phyloP scores from a whole-genome alignment of 2,888 invertebrate species.

The Scaeva pyrastri region DNA sequence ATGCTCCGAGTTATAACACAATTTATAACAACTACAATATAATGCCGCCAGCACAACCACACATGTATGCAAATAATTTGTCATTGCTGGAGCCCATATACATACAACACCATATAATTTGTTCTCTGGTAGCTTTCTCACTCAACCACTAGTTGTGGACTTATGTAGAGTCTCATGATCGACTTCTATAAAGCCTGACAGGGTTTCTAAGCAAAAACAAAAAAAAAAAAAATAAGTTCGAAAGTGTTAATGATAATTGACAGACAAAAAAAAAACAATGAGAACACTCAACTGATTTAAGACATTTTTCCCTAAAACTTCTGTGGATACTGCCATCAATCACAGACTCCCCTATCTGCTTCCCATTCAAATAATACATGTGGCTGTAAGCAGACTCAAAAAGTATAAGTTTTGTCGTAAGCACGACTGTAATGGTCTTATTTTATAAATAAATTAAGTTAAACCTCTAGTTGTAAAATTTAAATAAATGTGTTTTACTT shows the following conservation, averaged over 20 bases:
- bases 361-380: constrained; percentile 22
- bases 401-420: constrained; percentile 41
- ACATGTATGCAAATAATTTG: background rate
- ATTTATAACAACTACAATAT: too few species aligned
- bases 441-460: constrained; percentile 74
- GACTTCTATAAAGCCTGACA: background rate
- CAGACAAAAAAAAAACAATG: background rate
- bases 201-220: background rate
- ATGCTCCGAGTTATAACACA: too few species aligned
- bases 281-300: constrained; percentile 18
- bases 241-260: background rate
- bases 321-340: background rate
- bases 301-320: constrained; percentile 1
- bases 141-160: background rate
- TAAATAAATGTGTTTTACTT: constrained; percentile 47
- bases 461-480: constrained; percentile 66
- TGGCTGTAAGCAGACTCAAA: constrained; percentile 44
- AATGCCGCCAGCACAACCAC: too few species aligned
- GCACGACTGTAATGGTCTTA: constrained; percentile 57
- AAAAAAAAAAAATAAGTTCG: background rate
- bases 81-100: background rate
- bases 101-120: background rate
- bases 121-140: background rate
- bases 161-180: background rate
- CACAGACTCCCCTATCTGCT: constrained; percentile 13